Conservation (phyloP, 2,797 vertebrate species). For the Aviceda cuculoides region DNA sequence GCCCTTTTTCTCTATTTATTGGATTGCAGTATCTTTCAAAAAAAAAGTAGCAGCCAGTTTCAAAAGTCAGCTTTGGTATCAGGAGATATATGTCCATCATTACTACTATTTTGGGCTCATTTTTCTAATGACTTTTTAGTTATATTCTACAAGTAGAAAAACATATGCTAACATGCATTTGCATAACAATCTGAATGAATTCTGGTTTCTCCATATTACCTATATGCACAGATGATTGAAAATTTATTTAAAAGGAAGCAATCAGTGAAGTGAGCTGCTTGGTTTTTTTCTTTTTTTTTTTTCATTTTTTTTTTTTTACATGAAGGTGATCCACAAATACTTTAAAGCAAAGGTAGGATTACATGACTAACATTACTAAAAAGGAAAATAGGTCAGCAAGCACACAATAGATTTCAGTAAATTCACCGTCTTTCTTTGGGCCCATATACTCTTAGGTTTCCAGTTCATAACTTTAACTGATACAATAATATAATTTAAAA, state of each 20-base stretch:
- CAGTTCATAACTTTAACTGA: neutral
- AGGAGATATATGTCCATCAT: neutral
- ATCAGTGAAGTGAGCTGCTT: neutral
- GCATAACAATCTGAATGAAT: neutral
- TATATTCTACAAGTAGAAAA: neutral
- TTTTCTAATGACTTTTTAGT: neutral
- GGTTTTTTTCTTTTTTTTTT: neutral
- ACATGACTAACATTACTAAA: neutral
- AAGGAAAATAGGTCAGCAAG: neutral
- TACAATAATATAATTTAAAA: neutral
- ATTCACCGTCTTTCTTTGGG: neutral
- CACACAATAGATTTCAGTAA: neutral
- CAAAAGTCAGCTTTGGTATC: neutral
- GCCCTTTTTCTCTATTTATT: neutral
- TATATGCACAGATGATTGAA: neutral
- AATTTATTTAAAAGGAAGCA: neutral
- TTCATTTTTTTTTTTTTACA: neutral
- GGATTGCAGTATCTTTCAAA: neutral
- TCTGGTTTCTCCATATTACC: neutral
- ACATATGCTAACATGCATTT: neutral
- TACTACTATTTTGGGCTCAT: neutral
- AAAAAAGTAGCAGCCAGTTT: neutral
- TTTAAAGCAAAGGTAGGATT: neutral
- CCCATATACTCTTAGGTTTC: neutral
- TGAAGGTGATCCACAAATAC: neutral